Evolutionary conservation across 2,888 invertebrate species (phyloP).

Genomic region (Mythimna loreyi): DNA sequence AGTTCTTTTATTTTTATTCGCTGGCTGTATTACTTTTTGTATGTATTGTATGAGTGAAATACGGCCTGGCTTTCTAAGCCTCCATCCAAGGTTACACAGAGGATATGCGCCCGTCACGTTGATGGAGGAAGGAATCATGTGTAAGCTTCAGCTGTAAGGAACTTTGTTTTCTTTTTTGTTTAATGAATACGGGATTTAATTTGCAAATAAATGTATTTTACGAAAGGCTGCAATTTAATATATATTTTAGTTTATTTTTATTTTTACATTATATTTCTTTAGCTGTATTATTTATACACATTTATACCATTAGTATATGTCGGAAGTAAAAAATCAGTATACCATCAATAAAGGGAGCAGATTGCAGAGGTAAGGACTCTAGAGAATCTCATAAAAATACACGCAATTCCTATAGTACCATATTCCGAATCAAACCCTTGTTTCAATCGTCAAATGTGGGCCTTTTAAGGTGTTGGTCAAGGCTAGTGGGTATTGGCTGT

Average conservation of each 20-base stretch:
- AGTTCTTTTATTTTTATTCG: conserved; percentile 69
- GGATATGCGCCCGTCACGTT: conserved; percentile 42
- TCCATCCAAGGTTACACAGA: conserved; percentile 33
- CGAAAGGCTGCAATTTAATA: neutral
- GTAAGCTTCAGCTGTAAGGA: conserved; percentile 4
- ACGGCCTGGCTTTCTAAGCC: conserved; percentile 49
- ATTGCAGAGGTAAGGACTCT: too few relatives aligned
- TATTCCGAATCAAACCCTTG: too few relatives aligned
- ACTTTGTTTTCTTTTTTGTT: conserved; percentile 23
- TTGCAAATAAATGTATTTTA: conserved; percentile 10
- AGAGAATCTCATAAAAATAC: too few relatives aligned
- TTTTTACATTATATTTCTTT: neutral
- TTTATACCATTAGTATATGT: too few relatives aligned
- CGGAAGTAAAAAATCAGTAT: too few relatives aligned
- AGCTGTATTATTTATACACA: too few relatives aligned
- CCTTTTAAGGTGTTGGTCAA: too few relatives aligned
- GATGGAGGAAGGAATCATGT: conserved; percentile 42
- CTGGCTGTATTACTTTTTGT: conserved; percentile 47
- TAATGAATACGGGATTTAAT: conserved; percentile 8
- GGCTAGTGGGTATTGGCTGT: too few relatives aligned
- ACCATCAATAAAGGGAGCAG: too few relatives aligned
- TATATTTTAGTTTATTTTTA: neutral
- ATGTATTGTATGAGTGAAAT: conserved; percentile 48
- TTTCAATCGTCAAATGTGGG: too few relatives aligned
- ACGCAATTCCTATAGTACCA: too few relatives aligned